phyloP scores from a whole-genome alignment of 1,140 invertebrate species.

The Popillia japonica region DNA sequence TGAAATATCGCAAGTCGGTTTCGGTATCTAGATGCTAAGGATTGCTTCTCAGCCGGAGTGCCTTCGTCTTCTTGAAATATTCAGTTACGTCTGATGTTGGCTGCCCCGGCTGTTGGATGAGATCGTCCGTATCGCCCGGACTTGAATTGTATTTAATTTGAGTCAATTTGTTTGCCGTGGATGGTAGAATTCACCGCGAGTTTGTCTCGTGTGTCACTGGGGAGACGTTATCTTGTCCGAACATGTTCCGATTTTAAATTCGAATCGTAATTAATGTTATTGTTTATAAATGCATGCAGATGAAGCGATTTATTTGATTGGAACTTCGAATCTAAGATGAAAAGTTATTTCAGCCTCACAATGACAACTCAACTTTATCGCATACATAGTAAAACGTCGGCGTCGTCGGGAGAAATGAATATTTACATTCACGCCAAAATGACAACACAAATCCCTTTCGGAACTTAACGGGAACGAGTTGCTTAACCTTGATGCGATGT shows the following conservation, averaged over 20 bases:
- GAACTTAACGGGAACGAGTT: not conserved
- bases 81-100: not conserved
- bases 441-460: constrained; percentile 1
- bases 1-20: not conserved
- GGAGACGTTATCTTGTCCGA: not conserved
- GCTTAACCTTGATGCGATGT: not conserved
- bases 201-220: not conserved
- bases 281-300: constrained; percentile 5
- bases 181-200: not conserved
- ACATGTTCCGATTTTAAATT: not conserved
- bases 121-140: not conserved
- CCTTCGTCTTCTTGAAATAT: not conserved
- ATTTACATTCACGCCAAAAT: not conserved
- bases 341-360: constrained; percentile 2
- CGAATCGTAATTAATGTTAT: not conserved
- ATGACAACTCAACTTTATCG: not conserved
- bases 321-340: not conserved
- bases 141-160: constrained; percentile 16
- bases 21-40: not conserved
- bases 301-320: not conserved
- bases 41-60: not conserved
- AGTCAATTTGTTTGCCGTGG: constrained; percentile 4
- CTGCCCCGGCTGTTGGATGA: not conserved
- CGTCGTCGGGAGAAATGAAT: not conserved
- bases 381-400: not conserved